These are phyloP conservation scores for Bombus confusus DNA, from an alignment of 1,140 invertebrate species.

Conservation along the genomic window DNA sequence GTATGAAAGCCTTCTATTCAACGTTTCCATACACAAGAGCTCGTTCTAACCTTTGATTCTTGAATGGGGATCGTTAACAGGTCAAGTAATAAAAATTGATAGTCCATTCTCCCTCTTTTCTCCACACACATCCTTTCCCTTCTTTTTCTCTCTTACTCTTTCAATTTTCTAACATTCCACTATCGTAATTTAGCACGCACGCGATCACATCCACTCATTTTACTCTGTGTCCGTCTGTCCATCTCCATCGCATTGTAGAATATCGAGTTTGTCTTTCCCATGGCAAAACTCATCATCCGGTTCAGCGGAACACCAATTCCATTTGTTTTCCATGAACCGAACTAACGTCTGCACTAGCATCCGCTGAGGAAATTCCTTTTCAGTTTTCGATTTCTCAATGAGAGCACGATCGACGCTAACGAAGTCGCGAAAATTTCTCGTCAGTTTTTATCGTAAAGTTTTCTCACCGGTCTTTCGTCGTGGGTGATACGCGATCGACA, in stretches of 20 bases:
- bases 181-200: slow-evolving; percentile 20
- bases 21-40: neutral
- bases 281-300: slow-evolving; percentile 6
- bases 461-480: neutral
- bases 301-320: slow-evolving; percentile 9
- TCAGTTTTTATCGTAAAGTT: no score
- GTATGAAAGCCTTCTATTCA: neutral
- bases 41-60: neutral
- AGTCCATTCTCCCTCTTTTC: neutral
- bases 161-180: neutral
- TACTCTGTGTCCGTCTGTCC: slow-evolving; percentile 70
- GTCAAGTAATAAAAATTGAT: neutral
- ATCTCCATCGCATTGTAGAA: slow-evolving; percentile 58
- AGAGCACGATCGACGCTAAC: neutral
- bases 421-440: no score
- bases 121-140: neutral
- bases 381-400: neutral
- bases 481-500: neutral
- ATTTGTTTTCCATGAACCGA: slow-evolving; percentile 12
- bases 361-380: neutral
- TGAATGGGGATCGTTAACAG: slow-evolving; percentile 9
- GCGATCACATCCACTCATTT: slow-evolving; percentile 32
- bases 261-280: slow-evolving; percentile 27
- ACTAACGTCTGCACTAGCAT: neutral
- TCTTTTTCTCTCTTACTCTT: neutral